Percentiles rank a stretch among this genome's conserved stretches.
These are phyloP conservation scores for Heteromurus nitidus DNA, from an alignment of 2,888 invertebrate species.

Conservation along the genomic window DNA sequence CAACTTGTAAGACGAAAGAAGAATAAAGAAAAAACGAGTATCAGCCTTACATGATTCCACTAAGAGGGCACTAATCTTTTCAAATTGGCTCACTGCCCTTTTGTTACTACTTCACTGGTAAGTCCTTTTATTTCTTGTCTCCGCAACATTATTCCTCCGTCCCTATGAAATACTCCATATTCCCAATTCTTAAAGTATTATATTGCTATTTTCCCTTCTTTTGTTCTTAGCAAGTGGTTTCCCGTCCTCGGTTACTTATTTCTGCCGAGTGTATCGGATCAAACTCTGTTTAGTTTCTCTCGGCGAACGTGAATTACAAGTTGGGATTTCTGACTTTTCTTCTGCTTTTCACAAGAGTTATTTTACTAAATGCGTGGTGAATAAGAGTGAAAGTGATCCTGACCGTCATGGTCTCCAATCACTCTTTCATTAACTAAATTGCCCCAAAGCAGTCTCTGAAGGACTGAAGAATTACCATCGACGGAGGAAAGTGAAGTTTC, in stretches of 20 bases:
- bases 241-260: not conserved
- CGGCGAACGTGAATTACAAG: conserved; percentile 40
- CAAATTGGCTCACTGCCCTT: conserved; percentile 66
- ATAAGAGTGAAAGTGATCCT: not conserved
- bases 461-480: conserved; percentile 6
- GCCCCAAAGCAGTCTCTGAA: conserved; percentile 22
- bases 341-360: conserved; percentile 1
- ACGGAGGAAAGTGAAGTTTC: conserved; percentile 37
- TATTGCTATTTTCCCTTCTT: conserved; percentile 11
- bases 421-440: conserved; percentile 53
- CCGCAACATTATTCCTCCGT: not conserved
- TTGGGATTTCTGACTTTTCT: conserved; percentile 11
- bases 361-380: not conserved
- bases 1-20: conserved; percentile 47
- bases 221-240: not conserved
- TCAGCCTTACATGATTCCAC: conserved; percentile 47
- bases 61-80: conserved; percentile 63
- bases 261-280: conserved; percentile 17
- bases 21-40: conserved; percentile 19
- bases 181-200: conserved; percentile 27
- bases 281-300: conserved; percentile 23
- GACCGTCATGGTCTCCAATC: conserved; percentile 32
- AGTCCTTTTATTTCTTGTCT: conserved; percentile 16
- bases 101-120: conserved; percentile 40
- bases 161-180: conserved; percentile 1